These are phyloP conservation scores for Callithrix jacchus DNA, from an alignment of 2,113 vertebrate species.

Conservation along the genomic window DNA sequence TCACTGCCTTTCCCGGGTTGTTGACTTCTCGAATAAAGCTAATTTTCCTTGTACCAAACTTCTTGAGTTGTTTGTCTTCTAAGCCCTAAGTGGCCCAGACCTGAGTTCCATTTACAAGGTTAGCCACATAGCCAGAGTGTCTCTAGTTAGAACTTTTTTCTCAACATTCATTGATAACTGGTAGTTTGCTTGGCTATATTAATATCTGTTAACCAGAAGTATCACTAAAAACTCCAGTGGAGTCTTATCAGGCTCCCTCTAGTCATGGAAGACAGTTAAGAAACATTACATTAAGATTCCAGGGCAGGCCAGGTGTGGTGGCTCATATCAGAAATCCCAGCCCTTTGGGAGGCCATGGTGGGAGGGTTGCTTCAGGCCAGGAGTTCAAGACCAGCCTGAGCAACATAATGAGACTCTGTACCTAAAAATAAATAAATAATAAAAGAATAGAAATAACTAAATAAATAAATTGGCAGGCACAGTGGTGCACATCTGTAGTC, in stretches of 20 bases:
- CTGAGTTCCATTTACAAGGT: too few relatives aligned
- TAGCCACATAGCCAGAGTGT: neutral
- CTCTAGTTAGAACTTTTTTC: constrained; percentile 27
- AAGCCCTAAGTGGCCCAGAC: too few relatives aligned
- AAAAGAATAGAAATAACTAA: too few relatives aligned
- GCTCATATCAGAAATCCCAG: neutral
- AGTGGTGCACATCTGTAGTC: too few relatives aligned
- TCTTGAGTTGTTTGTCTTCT: too few relatives aligned
- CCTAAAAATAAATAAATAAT: neutral
- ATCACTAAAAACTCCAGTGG: neutral
- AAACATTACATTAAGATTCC: neutral
- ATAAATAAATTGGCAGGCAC: too few relatives aligned
- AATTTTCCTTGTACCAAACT: too few relatives aligned
- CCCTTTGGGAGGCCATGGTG: neutral
- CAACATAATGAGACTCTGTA: neutral
- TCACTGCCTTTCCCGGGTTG: too few relatives aligned
- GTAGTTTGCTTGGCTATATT: neutral
- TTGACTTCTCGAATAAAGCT: too few relatives aligned
- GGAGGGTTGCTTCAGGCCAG: neutral
- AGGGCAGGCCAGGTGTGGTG: neutral
- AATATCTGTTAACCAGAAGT: neutral
- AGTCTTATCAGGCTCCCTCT: neutral
- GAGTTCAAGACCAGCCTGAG: neutral
- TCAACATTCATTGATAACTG: neutral
- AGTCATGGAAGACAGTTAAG: neutral